Evolutionary conservation across 2,797 vertebrate species (phyloP), one percentile per base, ranked within the genome.

Genomic region (Mus minutoides): DNA sequence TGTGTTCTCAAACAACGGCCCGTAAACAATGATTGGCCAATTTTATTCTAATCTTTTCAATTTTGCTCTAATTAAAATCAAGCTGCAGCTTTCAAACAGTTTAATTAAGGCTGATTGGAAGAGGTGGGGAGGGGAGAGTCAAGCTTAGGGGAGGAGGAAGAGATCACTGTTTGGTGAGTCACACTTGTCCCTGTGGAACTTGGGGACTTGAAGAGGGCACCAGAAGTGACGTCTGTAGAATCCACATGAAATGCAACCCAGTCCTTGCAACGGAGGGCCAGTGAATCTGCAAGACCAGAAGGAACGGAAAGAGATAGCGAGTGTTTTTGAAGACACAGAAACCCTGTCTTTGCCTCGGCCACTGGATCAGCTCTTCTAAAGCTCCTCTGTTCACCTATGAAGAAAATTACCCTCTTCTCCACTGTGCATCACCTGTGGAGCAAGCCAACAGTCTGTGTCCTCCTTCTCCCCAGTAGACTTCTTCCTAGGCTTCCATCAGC

Each of bases 51-150:
- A 98, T 98, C 97, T 97, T 97, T 7, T 54, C 97, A 97, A 97
- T 98, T 98, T 98, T 97, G 86, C 97, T 97, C 97, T 98, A 98
- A 98, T 98, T 98, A 98, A 98, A 98, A 98, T 97, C 97, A 98
- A 97, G 96, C 80, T 0, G 97, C 17, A 87, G 97, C 97, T 98
- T 98, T 98, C 98, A 98, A 97, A 97, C 96, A 97, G 97, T 98
- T 98, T 98, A 98, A 98, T 98, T 98, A 97, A 97, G 93, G 94
- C 96, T 98, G 98, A 97, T 97, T 98, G 97, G 97, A 92, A 98
- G 97, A 97, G 88, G 91, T 94, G 37, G 80, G 93, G 96, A 92
- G 92, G 95, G 97, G 92, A 82, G 78, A 92, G 73, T 90, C 76
- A 88, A 92, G 94, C 91, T 94, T 92, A 43, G 8, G 90, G 71